Conservation (phyloP, 2,113 vertebrate genomes). For the Sturnira hondurensis region DNA sequence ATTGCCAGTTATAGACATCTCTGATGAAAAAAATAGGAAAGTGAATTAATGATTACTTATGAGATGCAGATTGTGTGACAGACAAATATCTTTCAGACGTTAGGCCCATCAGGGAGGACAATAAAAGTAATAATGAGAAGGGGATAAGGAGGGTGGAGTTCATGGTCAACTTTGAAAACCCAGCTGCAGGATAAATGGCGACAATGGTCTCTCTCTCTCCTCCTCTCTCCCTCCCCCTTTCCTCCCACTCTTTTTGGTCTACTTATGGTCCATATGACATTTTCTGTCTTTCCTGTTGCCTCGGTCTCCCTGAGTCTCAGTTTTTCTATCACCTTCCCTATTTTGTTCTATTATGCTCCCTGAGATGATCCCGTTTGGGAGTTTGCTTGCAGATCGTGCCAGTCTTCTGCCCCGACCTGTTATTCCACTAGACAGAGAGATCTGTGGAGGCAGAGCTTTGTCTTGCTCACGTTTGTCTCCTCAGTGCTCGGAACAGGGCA, state of each 20-base stretch:
- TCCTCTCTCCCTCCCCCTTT: too few relatives aligned
- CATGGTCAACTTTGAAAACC: not conserved
- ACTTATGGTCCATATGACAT: not conserved
- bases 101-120: not conserved
- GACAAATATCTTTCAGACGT: constrained; percentile 59
- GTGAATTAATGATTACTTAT: constrained; percentile 60
- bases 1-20: constrained; percentile 47
- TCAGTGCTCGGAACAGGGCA: not conserved
- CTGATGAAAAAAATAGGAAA: constrained; percentile 69
- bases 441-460: not conserved
- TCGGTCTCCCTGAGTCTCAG: not conserved
- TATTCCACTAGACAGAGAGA: not conserved
- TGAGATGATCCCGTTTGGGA: not conserved
- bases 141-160: not conserved
- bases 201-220: not conserved
- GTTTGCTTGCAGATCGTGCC: not conserved
- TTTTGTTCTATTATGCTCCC: not conserved
- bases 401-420: not conserved
- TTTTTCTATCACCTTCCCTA: not conserved
- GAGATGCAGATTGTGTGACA: constrained; percentile 66
- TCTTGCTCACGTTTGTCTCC: not conserved
- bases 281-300: not conserved
- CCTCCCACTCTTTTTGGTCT: not conserved
- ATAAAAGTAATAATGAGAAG: not conserved
- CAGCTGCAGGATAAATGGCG: not conserved